These are phyloP conservation scores for Meiosimyza decipiens DNA, from an alignment of 2,888 invertebrate genomes.

Conservation along the genomic window DNA sequence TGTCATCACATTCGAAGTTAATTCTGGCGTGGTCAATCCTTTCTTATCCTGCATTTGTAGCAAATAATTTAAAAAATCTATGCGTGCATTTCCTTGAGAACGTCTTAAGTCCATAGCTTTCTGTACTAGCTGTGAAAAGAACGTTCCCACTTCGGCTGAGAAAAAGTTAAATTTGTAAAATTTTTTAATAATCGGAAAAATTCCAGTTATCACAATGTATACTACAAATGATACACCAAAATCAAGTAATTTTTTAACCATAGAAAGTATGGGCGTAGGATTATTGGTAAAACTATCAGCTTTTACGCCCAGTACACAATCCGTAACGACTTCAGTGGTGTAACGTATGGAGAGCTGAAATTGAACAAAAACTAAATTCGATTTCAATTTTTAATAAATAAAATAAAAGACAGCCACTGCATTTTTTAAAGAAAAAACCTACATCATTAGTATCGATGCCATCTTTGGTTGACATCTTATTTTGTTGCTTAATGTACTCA, in stretches of 20 bases:
- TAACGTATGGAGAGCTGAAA: slow-evolving; percentile 55
- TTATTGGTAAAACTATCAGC: slow-evolving; percentile 61
- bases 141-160: slow-evolving; percentile 71
- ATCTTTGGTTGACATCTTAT: slow-evolving; percentile 48
- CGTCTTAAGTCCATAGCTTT: slow-evolving; percentile 50
- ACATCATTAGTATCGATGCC: slow-evolving; percentile 68
- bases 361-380: not conserved
- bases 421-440: slow-evolving; percentile 22
- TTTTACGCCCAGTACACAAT: slow-evolving; percentile 66
- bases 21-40: slow-evolving; percentile 43
- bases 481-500: slow-evolving; percentile 60
- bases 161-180: slow-evolving; percentile 48
- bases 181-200: slow-evolving; percentile 49
- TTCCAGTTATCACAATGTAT: slow-evolving; percentile 46
- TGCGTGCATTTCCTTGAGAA: slow-evolving; percentile 44
- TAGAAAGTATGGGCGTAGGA: slow-evolving; percentile 53
- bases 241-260: slow-evolving; percentile 54
- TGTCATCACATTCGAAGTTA: slow-evolving; percentile 57
- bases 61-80: slow-evolving; percentile 59
- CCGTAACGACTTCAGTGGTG: slow-evolving; percentile 66
- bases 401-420: too few relatives aligned
- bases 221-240: slow-evolving; percentile 41
- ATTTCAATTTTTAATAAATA: too few relatives aligned
- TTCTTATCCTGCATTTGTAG: slow-evolving; percentile 58
- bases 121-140: slow-evolving; percentile 53